phyloP scores from a whole-genome alignment of 64 coral and sea anemone species.

The Montipora sp. region DNA sequence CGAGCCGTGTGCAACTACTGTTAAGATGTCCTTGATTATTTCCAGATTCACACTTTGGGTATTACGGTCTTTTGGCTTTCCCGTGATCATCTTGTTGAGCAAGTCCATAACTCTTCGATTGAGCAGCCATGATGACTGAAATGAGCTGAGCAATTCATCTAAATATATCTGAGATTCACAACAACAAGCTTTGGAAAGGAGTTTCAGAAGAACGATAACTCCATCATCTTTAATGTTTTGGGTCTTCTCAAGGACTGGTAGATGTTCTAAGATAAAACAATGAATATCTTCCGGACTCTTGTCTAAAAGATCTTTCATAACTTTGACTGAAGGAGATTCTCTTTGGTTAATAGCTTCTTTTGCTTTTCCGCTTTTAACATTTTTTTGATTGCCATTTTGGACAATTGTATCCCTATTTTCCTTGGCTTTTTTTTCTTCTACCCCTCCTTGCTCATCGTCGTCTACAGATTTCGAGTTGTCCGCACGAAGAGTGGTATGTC shows the following conservation, averaged over 20 bases:
- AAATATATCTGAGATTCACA: constrained; percentile 14
- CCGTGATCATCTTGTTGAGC: background rate
- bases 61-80: background rate
- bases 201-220: constrained; percentile 48
- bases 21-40: constrained; percentile 5
- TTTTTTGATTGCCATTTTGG: background rate
- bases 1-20: background rate
- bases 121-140: constrained; percentile 46
- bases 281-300: constrained; percentile 65
- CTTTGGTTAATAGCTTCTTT: background rate
- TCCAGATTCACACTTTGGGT: background rate
- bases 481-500: no score
- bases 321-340: background rate
- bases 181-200: constrained; percentile 68
- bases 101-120: background rate
- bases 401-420: background rate
- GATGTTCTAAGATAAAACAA: constrained; percentile 46
- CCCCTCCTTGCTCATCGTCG: no score
- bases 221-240: constrained; percentile 27
- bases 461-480: no score
- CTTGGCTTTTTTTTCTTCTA: background rate
- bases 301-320: constrained; percentile 24
- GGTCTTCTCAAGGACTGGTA: constrained; percentile 14
- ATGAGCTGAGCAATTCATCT: constrained; percentile 17
- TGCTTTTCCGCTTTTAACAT: background rate